Conservation (phyloP, 2,113 vertebrate genomes). For the Zosterops borbonicus region DNA sequence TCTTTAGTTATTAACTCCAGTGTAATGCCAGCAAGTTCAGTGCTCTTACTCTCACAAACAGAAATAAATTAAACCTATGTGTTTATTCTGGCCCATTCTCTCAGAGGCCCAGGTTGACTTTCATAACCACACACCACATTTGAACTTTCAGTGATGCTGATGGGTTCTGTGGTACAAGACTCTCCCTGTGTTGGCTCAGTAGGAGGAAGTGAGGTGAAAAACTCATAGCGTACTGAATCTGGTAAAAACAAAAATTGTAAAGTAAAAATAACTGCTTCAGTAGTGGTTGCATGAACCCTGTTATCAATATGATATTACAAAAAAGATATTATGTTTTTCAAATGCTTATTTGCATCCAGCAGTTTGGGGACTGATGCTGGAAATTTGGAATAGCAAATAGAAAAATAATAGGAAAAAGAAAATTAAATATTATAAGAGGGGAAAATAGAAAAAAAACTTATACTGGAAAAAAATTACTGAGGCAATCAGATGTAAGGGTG, state of each 20-base stretch:
- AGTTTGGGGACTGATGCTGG: background rate
- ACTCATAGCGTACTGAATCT: background rate
- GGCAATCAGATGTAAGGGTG: background rate
- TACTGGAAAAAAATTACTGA: background rate
- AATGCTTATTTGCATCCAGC: background rate
- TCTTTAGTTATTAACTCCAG: background rate
- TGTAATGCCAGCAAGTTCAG: background rate
- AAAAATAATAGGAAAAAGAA: background rate
- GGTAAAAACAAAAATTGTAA: background rate
- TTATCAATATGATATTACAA: background rate
- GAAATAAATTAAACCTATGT: conserved; percentile 10
- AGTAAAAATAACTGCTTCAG: background rate
- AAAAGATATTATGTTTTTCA: background rate
- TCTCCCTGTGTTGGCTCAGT: background rate
- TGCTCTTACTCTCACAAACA: background rate
- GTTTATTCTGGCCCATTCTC: conserved; percentile 10
- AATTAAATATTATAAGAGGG: background rate
- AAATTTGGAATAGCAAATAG: background rate
- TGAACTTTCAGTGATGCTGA: conserved; percentile 28
- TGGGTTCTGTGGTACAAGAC: background rate
- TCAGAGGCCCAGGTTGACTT: background rate
- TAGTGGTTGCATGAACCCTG: background rate
- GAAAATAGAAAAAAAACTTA: background rate
- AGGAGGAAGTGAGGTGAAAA: background rate
- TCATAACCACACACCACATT: background rate